Percentiles rank a stretch among this genome's conserved stretches.
Conservation (phyloP, 2,113 vertebrate species). For the Jaculus jaculus region DNA sequence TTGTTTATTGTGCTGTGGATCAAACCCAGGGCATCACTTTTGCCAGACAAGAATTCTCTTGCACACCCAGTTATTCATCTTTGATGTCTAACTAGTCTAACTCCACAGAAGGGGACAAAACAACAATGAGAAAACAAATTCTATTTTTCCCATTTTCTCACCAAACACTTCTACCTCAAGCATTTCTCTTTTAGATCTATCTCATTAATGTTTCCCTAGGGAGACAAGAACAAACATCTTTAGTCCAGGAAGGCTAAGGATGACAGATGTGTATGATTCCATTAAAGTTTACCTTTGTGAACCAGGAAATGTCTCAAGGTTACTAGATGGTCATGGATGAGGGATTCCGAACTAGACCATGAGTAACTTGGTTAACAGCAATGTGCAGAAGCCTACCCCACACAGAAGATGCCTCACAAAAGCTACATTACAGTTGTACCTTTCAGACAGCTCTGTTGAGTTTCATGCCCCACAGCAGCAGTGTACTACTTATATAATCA, state of each 20-base stretch:
- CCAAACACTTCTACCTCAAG: not conserved
- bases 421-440: not conserved
- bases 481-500: too few species aligned
- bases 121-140: not conserved
- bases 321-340: not conserved
- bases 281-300: not conserved
- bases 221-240: not conserved
- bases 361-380: not conserved
- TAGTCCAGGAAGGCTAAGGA: not conserved
- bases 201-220: not conserved
- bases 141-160: not conserved
- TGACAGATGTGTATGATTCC: not conserved
- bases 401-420: not conserved
- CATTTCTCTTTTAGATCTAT: not conserved
- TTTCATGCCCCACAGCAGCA: too few species aligned
- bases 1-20: not conserved
- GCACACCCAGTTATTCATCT: not conserved
- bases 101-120: not conserved
- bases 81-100: not conserved
- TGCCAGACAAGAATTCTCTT: not conserved
- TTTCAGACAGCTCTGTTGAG: not conserved
- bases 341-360: not conserved
- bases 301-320: not conserved
- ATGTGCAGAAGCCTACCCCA: not conserved
- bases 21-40: not conserved